phyloP scores from a whole-genome alignment of 2,797 vertebrate genomes.

The Dermochelys coriacea region DNA sequence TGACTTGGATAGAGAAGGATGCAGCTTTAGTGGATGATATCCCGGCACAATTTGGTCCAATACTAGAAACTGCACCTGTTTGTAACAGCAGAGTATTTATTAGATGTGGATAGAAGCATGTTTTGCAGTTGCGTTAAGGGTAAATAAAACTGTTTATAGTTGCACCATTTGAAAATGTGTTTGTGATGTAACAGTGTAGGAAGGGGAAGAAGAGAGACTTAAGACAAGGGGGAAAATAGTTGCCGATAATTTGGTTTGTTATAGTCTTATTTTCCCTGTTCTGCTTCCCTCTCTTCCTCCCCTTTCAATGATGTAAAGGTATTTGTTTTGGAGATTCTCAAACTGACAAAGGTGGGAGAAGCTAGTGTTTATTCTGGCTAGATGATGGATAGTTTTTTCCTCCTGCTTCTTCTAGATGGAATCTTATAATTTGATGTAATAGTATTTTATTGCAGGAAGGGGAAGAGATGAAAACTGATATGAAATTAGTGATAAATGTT shows the following conservation, averaged over 20 bases:
- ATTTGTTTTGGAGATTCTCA: slow-evolving; percentile 18
- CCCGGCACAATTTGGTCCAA: not conserved
- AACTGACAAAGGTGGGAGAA: not conserved
- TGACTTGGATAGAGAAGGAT: not conserved
- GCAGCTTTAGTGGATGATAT: not conserved
- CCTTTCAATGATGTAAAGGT: not conserved
- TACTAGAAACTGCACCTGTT: not conserved
- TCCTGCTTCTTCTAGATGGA: not conserved
- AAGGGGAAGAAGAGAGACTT: not conserved
- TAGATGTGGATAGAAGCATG: not conserved
- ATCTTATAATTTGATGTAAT: not conserved
- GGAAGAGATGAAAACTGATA: not conserved
- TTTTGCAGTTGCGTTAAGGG: not conserved
- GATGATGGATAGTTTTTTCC: not conserved
- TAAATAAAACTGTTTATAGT: not conserved
- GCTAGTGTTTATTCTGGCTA: slow-evolving; percentile 16
- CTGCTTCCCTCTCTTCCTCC: slow-evolving; percentile 5
- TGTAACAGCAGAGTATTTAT: not conserved
- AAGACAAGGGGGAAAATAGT: not conserved
- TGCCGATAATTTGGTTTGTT: not conserved
- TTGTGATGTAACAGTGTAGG: not conserved
- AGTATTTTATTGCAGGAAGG: not conserved
- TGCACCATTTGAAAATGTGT: not conserved
- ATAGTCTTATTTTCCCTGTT: not conserved
- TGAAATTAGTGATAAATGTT: not conserved